Conservation (phyloP, 2,113 vertebrate species). For the Triplophysa rosa region DNA sequence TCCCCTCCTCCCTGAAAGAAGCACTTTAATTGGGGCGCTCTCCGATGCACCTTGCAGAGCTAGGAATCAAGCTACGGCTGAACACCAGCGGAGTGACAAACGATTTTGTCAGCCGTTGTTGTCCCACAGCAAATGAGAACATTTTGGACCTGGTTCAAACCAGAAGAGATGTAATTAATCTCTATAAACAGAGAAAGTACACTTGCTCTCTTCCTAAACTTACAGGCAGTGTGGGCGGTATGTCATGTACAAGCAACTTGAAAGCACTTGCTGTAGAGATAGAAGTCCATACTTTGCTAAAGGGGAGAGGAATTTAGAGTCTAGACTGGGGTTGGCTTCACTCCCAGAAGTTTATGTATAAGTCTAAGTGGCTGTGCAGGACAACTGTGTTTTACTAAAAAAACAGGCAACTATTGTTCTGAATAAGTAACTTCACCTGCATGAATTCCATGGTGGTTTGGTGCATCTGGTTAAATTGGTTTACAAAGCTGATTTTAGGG, state of each 20-base stretch:
- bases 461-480: too few species aligned
- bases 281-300: conserved; percentile 26
- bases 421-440: too few species aligned
- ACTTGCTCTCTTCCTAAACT: neutral
- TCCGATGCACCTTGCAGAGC: neutral
- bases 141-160: conserved; percentile 2
- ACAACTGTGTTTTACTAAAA: neutral
- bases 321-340: conserved; percentile 27
- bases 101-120: neutral
- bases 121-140: conserved; percentile 10
- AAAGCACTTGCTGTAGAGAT: neutral
- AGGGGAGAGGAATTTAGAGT: neutral
- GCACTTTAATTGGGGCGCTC: conserved; percentile 10
- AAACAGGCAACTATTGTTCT: neutral
- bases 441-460: too few species aligned
- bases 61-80: neutral
- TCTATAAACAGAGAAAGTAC: neutral
- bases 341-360: conserved; percentile 3
- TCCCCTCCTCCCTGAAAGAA: conserved; percentile 6
- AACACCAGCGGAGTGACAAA: conserved; percentile 1
- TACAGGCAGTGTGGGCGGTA: conserved; percentile 7
- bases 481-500: too few species aligned
- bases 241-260: conserved; percentile 10
- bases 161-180: conserved; percentile 16
- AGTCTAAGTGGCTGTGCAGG: conserved; percentile 1